phyloP scores from a whole-genome alignment of 2,888 invertebrate genomes.

The Drosophila macrospina region DNA sequence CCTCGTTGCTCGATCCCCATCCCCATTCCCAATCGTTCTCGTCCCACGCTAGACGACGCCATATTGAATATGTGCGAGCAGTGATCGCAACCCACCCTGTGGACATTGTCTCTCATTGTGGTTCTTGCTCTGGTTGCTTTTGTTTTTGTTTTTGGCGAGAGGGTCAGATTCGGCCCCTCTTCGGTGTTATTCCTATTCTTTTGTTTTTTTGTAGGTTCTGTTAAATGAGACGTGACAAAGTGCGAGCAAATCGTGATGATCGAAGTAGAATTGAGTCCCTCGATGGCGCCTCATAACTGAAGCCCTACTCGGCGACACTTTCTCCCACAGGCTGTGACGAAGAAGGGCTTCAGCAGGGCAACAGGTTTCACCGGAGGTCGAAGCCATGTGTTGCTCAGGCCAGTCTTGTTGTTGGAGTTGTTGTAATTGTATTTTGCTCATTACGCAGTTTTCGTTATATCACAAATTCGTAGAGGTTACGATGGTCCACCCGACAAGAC shows the following conservation, averaged over 20 bases:
- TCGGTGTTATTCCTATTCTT: constrained; percentile 16
- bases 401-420: not conserved
- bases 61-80: constrained; percentile 42
- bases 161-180: constrained; percentile 47
- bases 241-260: constrained; percentile 55
- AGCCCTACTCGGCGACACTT: constrained; percentile 67
- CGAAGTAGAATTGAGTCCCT: constrained; percentile 9
- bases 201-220: constrained; percentile 19
- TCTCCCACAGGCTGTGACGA: constrained; percentile 53
- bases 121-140: constrained; percentile 1
- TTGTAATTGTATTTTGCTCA: constrained; percentile 71
- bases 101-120: constrained; percentile 11
- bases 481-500: constrained; percentile 37
- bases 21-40: not conserved
- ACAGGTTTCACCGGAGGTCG: constrained; percentile 65
- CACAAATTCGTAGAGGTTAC: constrained; percentile 45
- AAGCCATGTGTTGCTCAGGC: constrained; percentile 59
- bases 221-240: constrained; percentile 76
- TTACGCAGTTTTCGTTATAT: constrained; percentile 75
- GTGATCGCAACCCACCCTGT: constrained; percentile 52
- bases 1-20: too few relatives aligned
- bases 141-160: constrained; percentile 19
- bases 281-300: constrained; percentile 58
- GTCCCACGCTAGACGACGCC: constrained; percentile 61
- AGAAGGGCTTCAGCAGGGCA: constrained; percentile 54